phyloP scores from a whole-genome alignment of 2,113 vertebrate genomes.

The Petroica traversi region DNA sequence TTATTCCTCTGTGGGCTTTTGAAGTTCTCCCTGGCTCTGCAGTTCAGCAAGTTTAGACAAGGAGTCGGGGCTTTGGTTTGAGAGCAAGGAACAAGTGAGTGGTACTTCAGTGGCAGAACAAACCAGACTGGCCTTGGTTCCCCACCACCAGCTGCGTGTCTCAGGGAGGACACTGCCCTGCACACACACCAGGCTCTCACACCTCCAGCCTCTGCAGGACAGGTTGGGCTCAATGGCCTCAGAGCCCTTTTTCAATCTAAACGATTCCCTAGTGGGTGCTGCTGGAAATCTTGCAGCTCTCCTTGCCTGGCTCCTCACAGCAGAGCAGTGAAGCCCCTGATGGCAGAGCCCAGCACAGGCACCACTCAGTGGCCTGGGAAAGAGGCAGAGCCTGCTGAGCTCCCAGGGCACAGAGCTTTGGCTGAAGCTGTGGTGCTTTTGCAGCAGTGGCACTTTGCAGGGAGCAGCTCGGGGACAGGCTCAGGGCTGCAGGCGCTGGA shows the following conservation, averaged over 20 bases:
- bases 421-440: accelerated
- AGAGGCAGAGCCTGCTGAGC: neutral
- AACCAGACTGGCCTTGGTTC: neutral
- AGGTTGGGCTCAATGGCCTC: neutral
- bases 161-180: neutral
- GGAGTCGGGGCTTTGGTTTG: neutral
- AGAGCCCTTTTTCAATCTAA: neutral
- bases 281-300: neutral
- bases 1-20: neutral
- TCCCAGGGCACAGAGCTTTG: accelerated
- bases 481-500: neutral
- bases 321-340: neutral
- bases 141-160: neutral
- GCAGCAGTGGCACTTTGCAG: accelerated
- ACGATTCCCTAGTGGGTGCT: accelerated
- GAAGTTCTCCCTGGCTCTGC: neutral
- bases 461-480: neutral
- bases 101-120: neutral
- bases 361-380: neutral
- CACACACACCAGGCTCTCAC: neutral
- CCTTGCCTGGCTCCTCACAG: neutral
- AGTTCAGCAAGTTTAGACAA: neutral
- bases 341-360: neutral
- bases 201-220: neutral
- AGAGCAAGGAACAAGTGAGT: neutral